phyloP scores from a whole-genome alignment of 2,797 vertebrate species.

The Thaleichthys pacificus region DNA sequence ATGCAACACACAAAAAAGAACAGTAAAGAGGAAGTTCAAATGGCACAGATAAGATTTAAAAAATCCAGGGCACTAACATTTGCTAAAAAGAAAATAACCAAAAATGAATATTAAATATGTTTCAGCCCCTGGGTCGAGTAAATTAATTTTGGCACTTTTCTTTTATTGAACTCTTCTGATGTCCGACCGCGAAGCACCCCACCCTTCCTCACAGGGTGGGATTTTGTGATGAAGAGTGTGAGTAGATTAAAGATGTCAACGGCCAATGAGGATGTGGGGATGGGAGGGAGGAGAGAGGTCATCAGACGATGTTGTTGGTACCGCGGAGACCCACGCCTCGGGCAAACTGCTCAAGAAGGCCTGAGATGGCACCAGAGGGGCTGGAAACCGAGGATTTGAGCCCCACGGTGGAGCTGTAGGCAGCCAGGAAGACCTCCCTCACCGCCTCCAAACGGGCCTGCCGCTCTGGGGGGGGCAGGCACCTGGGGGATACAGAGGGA shows the following conservation, averaged over 20 bases:
- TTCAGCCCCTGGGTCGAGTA: constrained; percentile 45
- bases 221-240: constrained; percentile 13
- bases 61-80: constrained; percentile 13
- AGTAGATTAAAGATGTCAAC: constrained; percentile 24
- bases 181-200: too few species aligned
- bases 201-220: too few species aligned
- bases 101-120: constrained; percentile 25
- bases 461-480: constrained; percentile 76
- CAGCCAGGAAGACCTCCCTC: constrained; percentile 87
- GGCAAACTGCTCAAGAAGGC: constrained; percentile 94
- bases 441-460: constrained; percentile 90
- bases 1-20: constrained; percentile 18
- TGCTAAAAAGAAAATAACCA: constrained; percentile 20
- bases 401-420: constrained; percentile 92
- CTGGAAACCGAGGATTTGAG: constrained; percentile 83
- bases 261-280: background rate
- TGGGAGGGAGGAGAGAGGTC: background rate
- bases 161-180: constrained; percentile 9
- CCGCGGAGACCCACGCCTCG: constrained; percentile 91
- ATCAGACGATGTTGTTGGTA: constrained; percentile 85
- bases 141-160: constrained; percentile 72
- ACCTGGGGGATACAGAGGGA: constrained; percentile 72
- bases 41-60: constrained; percentile 17
- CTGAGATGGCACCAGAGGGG: constrained; percentile 89
- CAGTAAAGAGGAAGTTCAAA: constrained; percentile 15